Base-by-base conservation (phyloP, 2,113 vertebrate genomes). In the Caloenas nicobarica region DNA sequence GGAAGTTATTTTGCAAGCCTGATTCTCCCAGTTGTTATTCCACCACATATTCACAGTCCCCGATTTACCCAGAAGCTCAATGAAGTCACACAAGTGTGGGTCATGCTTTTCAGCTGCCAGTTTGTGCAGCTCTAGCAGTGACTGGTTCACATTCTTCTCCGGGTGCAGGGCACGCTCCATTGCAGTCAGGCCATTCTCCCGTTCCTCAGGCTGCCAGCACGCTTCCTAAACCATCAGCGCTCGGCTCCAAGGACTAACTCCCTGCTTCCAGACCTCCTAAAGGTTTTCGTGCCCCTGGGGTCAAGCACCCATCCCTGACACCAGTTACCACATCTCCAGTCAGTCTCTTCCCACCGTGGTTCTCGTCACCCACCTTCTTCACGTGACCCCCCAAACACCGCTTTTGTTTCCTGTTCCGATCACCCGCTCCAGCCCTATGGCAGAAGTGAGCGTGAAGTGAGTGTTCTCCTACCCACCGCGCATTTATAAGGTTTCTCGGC, bases 91-190 rank as follows among this genome's bases (percentile, higher is more conserved):
- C 18, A 46, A 19, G 0, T 99, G 99, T 77, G 99, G 99, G 95
- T 99, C 99, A 3, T 98, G 99, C 96, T 99, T 99, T 3, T 99
- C 98, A 10, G 99, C 97, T 91, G 99, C 98, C 94, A 99, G 48
- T 93, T 99, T 99, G 98, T 99, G 99, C 97, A 99, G 94, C 38
- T 99, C 99, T 61, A 99, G 94, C 60, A 99, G 98, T 13, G 99
- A 99, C 62, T 99, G 99, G 96, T 99, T 99, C 91, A 99, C 99
- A 1, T 95, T 99, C 89, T 99, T 99, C 95, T 99, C 99, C 97
- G 99, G 97, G 97, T 99, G 98, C 84, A 99, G 97, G 14, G 99
- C 98, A 64, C 98, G 99, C 81, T 99, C 99, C 95, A 99, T 98
- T 10, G 99, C 99, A 60, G 99, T 99, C 58, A 99, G 82, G 5